Evolutionary conservation across 2,113 vertebrate genomes (phyloP).

Genomic region (Ranitomeya imitator): DNA sequence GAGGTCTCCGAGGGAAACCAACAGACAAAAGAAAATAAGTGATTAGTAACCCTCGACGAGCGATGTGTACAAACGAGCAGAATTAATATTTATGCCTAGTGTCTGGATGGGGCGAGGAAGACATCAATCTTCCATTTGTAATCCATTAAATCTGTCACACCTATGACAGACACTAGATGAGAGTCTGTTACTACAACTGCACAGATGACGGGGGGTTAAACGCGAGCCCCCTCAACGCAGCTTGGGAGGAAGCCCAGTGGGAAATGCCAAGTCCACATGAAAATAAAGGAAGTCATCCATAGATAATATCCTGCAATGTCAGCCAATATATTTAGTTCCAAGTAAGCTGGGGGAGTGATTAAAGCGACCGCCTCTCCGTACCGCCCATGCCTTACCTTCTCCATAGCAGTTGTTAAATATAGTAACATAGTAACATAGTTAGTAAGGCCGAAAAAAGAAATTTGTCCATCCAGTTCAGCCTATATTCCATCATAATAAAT

Average conservation of each 20-base stretch:
- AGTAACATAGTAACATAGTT: too few species aligned
- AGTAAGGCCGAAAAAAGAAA: too few species aligned
- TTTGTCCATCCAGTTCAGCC: too few species aligned
- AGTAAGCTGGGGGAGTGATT: neutral
- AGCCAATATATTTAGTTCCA: neutral
- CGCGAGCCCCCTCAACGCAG: neutral
- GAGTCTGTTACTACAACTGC: neutral
- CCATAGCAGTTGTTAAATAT: neutral
- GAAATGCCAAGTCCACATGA: neutral
- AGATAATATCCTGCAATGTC: neutral
- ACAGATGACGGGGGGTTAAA: conserved; percentile 2
- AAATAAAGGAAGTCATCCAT: neutral
- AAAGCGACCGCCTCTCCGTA: neutral
- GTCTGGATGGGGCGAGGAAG: conserved; percentile 8
- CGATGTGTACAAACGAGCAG: conserved; percentile 15
- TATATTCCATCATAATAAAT: too few species aligned
- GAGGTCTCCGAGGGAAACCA: conserved; percentile 10
- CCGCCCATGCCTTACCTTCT: neutral
- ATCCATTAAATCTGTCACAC: conserved; percentile 32
- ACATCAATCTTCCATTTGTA: conserved; percentile 34
- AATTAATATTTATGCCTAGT: conserved; percentile 41
- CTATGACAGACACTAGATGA: neutral
- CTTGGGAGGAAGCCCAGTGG: neutral
- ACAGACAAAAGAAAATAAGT: conserved; percentile 44
- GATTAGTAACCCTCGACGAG: conserved; percentile 27